Conservation (phyloP, 2,888 invertebrate species). For the Melanophora roralis region DNA sequence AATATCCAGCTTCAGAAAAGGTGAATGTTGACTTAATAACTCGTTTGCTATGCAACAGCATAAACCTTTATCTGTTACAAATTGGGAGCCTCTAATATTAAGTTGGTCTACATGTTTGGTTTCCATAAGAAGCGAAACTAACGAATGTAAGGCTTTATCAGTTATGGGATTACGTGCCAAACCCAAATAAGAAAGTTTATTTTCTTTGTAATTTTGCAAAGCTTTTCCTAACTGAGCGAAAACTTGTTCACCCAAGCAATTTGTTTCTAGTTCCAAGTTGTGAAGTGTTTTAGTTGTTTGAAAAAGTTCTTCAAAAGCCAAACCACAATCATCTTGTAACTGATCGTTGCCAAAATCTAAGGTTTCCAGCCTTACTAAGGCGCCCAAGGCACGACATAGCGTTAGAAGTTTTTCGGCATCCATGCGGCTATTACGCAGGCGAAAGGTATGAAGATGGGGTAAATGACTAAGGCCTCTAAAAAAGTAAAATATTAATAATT, state of each 20-base stretch:
- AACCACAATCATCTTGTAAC: conserved; percentile 68
- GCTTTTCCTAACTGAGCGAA: conserved; percentile 58
- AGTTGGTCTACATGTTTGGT: conserved; percentile 65
- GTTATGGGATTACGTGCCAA: conserved; percentile 69
- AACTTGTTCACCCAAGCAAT: conserved; percentile 60
- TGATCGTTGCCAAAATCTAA: conserved; percentile 71
- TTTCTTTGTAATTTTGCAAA: conserved; percentile 33
- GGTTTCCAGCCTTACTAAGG: conserved; percentile 64
- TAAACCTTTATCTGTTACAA: conserved; percentile 9
- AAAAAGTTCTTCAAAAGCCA: conserved; percentile 65
- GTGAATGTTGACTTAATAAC: conserved; percentile 65
- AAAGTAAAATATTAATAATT: background rate
- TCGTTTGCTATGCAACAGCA: conserved; percentile 54
- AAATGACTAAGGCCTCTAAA: conserved; percentile 66
- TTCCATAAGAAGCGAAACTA: conserved; percentile 61
- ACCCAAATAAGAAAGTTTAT: conserved; percentile 66
- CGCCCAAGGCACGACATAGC: conserved; percentile 64
- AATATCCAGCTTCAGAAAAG: conserved; percentile 66
- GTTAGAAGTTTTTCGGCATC: conserved; percentile 68
- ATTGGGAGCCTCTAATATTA: conserved; percentile 65
- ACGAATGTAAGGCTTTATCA: conserved; percentile 57
- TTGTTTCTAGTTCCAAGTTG: conserved; percentile 69
- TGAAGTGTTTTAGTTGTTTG: conserved; percentile 61
- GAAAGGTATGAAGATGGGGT: conserved; percentile 66
- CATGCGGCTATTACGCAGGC: conserved; percentile 71